These are phyloP conservation scores for Tetramorium simillimum DNA, from an alignment of 1,140 invertebrate genomes.

Conservation along the genomic window DNA sequence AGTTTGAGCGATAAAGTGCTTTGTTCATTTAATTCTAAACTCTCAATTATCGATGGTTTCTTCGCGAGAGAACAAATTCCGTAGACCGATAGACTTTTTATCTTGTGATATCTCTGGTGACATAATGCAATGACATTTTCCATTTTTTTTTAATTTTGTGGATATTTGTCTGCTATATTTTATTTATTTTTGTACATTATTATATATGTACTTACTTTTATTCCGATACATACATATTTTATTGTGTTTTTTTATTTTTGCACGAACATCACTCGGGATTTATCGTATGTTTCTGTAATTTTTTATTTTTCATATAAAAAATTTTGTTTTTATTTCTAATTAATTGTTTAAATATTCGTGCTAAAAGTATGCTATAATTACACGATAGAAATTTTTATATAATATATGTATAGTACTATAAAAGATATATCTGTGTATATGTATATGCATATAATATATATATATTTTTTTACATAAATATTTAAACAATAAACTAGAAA, in stretches of 20 bases:
- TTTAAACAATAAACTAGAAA: neutral
- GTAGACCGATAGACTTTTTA: neutral
- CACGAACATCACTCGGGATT: neutral
- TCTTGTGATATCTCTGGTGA: neutral
- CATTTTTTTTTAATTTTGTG: slow-evolving; percentile 1
- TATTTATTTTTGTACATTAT: neutral
- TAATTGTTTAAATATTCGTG: neutral
- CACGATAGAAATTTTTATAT: neutral
- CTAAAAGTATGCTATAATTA: neutral
- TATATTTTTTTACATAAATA: neutral
- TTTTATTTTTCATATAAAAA: neutral
- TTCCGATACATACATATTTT: neutral
- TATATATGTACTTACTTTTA: neutral
- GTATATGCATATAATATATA: neutral
- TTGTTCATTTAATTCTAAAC: slow-evolving; percentile 12
- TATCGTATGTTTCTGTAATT: neutral
- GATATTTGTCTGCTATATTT: neutral
- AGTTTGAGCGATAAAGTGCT: neutral
- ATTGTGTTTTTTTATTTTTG: neutral
- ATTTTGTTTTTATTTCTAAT: neutral
- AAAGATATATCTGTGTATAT: neutral
- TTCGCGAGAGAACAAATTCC: neutral
- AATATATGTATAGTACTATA: neutral
- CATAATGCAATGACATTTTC: neutral
- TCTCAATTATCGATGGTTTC: neutral